Conservation (phyloP, 2,113 vertebrate species). For the Cephalopholis sonnerati region DNA sequence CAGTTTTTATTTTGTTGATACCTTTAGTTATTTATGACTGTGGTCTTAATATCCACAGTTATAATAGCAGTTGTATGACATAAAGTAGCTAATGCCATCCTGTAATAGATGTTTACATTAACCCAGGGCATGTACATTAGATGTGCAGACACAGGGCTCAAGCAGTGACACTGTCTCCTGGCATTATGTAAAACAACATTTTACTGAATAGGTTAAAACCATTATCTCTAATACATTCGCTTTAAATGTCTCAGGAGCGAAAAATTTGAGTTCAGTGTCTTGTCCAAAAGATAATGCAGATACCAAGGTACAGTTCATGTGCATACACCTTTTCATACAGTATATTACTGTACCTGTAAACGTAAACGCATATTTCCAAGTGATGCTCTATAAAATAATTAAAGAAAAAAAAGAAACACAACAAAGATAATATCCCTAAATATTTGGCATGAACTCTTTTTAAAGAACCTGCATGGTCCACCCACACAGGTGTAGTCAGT, state of each 20-base stretch:
- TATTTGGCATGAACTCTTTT: not conserved
- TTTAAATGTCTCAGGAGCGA: not conserved
- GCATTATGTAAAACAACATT: not conserved
- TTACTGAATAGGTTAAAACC: not conserved
- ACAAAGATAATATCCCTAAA: not conserved
- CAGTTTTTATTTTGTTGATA: not conserved
- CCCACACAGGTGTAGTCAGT: slow-evolving; percentile 9
- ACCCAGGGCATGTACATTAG: not conserved
- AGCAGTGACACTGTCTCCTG: not conserved
- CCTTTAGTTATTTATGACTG: not conserved
- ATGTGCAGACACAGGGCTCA: not conserved
- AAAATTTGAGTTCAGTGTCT: not conserved
- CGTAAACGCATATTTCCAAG: not conserved
- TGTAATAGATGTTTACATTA: not conserved
- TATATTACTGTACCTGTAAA: not conserved
- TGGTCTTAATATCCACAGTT: not conserved
- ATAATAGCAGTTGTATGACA: not conserved
- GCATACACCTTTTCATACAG: not conserved
- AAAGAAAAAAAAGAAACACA: not conserved
- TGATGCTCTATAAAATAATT: not conserved
- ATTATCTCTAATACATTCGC: not conserved
- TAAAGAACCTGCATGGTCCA: not conserved
- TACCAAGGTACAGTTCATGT: not conserved
- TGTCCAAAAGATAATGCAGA: not conserved
- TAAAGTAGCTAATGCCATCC: not conserved